Conservation (phyloP, 2,113 vertebrate species). For the Ptilonorhynchus violaceus region DNA sequence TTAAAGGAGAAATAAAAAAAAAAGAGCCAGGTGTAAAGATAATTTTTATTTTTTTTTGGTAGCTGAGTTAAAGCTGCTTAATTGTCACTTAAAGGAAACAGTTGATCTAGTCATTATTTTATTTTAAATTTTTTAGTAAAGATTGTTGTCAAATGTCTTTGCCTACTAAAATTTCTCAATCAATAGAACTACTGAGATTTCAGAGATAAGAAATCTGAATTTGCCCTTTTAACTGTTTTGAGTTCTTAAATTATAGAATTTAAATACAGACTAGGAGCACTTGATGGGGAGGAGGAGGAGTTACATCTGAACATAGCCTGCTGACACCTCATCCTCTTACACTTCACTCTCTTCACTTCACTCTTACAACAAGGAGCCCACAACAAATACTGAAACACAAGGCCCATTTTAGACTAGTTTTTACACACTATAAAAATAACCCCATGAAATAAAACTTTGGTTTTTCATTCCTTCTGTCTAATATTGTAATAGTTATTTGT, state of each 20-base stretch:
- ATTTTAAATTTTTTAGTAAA: not conserved
- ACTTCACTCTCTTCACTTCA: not conserved
- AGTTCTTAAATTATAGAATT: not conserved
- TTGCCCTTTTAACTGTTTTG: not conserved
- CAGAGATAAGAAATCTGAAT: not conserved
- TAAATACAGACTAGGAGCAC: not conserved
- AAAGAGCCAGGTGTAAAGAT: not conserved
- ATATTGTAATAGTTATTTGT: not conserved
- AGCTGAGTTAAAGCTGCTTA: not conserved
- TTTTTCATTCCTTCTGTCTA: not conserved
- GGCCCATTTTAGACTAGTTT: not conserved
- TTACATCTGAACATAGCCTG: not conserved
- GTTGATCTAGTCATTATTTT: not conserved
- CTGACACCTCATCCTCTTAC: not conserved
- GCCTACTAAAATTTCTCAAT: not conserved
- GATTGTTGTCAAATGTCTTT: not conserved
- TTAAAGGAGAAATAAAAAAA: not conserved
- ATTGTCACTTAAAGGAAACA: not conserved
- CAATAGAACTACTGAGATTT: not conserved
- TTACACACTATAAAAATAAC: not conserved
- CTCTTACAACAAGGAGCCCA: not conserved
- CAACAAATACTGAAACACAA: not conserved
- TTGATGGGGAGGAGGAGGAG: not conserved
- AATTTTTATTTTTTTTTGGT: not conserved
- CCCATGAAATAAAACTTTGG: not conserved